Conservation (phyloP, 1,140 invertebrate species). For the Aphis gossypii region DNA sequence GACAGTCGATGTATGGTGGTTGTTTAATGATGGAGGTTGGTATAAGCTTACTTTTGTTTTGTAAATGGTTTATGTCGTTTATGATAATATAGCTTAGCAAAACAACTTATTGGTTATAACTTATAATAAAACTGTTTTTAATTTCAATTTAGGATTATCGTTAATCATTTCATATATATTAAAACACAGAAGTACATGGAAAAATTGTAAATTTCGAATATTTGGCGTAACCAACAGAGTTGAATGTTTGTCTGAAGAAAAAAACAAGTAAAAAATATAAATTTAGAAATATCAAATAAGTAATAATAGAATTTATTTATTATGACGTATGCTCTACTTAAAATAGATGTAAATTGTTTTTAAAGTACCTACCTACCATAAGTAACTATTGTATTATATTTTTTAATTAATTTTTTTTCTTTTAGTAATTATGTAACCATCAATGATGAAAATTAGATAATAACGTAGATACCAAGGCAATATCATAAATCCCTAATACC, state of each 20-base stretch:
- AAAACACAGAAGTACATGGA: slow-evolving; percentile 32
- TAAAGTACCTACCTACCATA: too few relatives aligned
- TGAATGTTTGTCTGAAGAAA: slow-evolving; percentile 28
- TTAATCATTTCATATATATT: slow-evolving; percentile 44
- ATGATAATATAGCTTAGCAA: too few relatives aligned
- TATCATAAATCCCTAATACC: too few relatives aligned
- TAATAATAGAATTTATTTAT: not conserved
- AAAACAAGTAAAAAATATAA: slow-evolving; percentile 58
- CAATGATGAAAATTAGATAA: too few relatives aligned
- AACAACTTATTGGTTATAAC: not conserved
- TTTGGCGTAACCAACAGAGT: slow-evolving; percentile 60
- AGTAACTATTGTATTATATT: too few relatives aligned
- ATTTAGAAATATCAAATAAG: not conserved
- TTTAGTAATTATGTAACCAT: too few relatives aligned
- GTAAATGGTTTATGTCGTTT: too few relatives aligned
- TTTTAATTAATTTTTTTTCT: too few relatives aligned
- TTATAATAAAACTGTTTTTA: not conserved
- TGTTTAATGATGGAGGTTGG: slow-evolving; percentile 74
- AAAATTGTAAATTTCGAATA: slow-evolving; percentile 57
- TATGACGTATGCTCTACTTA: too few relatives aligned
- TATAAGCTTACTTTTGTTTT: not conserved
- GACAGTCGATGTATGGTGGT: slow-evolving; percentile 76
- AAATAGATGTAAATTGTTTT: too few relatives aligned
- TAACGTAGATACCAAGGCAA: too few relatives aligned
- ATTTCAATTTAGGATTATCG: slow-evolving; percentile 39